Conservation (phyloP, 2,113 vertebrate genomes). For the Oryzias curvinotus region DNA sequence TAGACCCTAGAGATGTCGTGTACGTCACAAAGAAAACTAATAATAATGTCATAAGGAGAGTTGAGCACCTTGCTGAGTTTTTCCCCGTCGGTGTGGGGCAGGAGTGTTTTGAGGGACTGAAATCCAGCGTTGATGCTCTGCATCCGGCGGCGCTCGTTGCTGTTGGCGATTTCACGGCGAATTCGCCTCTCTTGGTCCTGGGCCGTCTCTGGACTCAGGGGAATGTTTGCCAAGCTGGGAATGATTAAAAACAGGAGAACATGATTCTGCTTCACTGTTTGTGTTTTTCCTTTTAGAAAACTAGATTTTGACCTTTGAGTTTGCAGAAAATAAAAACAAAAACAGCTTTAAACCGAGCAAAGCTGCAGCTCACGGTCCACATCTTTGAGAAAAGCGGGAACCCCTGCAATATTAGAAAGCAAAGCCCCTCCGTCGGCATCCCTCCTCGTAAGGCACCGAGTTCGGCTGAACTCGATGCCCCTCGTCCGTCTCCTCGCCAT, state of each 20-base stretch:
- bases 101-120: slow-evolving; percentile 97
- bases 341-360: too few relatives aligned
- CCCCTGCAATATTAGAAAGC: background rate
- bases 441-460: slow-evolving; percentile 16
- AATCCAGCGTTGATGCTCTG: slow-evolving; percentile 99
- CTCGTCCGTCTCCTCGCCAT: slow-evolving; percentile 1
- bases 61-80: slow-evolving; percentile 88
- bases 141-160: slow-evolving; percentile 96
- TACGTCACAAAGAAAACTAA: background rate
- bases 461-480: slow-evolving; percentile 43
- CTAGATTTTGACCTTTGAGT: too few relatives aligned
- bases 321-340: too few relatives aligned
- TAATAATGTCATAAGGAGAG: background rate
- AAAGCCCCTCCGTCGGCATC: background rate
- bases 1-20: too few relatives aligned
- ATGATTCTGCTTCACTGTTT: background rate
- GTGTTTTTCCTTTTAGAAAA: too few relatives aligned
- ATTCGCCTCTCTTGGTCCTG: slow-evolving; percentile 97
- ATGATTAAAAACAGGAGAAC: background rate
- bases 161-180: slow-evolving; percentile 96
- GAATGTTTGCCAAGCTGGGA: slow-evolving; percentile 93
- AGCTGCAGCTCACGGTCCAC: background rate
- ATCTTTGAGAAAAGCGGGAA: background rate
- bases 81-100: slow-evolving; percentile 96
- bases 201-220: slow-evolving; percentile 93